These are phyloP conservation scores for Cydia fagiglandana DNA, from an alignment of 1,140 invertebrate genomes.

Conservation along the genomic window DNA sequence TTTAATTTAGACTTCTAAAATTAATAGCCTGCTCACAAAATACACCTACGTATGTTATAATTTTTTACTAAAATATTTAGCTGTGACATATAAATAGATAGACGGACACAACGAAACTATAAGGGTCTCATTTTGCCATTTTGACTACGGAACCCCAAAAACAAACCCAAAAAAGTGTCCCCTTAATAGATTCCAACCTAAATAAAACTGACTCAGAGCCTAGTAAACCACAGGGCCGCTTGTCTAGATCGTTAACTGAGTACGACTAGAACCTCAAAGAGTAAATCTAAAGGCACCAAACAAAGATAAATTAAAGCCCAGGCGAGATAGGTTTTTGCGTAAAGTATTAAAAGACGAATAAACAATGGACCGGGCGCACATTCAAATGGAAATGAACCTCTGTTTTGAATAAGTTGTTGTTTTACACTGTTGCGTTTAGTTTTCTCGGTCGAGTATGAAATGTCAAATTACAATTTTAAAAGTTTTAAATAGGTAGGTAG, in stretches of 20 bases:
- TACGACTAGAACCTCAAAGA: background rate
- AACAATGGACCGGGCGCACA: slow-evolving; percentile 23
- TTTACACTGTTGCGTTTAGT: slow-evolving; percentile 7
- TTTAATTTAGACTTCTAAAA: too few species aligned
- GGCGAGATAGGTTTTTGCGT: slow-evolving; percentile 28
- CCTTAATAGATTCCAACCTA: background rate
- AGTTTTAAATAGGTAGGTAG: too few species aligned
- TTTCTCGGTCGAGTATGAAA: background rate
- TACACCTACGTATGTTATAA: too few species aligned
- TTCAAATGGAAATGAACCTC: slow-evolving; percentile 25
- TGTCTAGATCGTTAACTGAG: background rate
- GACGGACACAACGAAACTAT: background rate
- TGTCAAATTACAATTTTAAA: background rate
- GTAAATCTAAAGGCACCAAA: slow-evolving; percentile 1
- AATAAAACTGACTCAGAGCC: background rate
- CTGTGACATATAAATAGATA: too few species aligned
- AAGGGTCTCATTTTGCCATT: too few species aligned
- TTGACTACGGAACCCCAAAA: background rate
- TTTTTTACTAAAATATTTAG: too few species aligned
- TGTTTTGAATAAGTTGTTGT: slow-evolving; percentile 7
- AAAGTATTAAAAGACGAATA: slow-evolving; percentile 26
- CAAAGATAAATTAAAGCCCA: slow-evolving; percentile 27
- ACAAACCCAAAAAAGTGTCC: background rate
- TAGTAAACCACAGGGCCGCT: background rate
- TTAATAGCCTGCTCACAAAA: too few species aligned